Conservation (phyloP, 92 coral and sea anemone genomes). For the Siderastrea radians region DNA sequence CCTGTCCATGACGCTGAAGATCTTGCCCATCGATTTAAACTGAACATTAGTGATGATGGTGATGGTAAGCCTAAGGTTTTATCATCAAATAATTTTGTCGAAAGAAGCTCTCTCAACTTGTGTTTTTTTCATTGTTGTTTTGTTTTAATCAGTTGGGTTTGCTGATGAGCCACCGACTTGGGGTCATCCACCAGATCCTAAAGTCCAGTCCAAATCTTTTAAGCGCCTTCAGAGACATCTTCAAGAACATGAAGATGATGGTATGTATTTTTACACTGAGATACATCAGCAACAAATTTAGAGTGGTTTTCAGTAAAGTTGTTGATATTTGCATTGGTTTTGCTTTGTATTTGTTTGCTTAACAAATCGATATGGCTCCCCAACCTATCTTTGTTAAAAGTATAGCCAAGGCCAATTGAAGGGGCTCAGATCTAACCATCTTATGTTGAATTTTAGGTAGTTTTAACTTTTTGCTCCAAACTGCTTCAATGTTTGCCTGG, state of each 20-base stretch:
- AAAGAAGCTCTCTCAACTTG: neutral
- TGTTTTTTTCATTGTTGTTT: neutral
- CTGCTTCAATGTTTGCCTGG: too few relatives aligned
- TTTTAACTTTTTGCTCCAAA: too few relatives aligned
- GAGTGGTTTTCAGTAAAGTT: too few relatives aligned
- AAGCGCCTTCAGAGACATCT: constrained; percentile 90
- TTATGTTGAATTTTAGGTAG: too few relatives aligned
- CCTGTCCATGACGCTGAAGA: constrained; percentile 56
- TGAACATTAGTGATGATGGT: constrained; percentile 91
- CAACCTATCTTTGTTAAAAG: too few relatives aligned
- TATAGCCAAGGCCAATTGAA: too few relatives aligned
- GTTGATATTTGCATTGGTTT: too few relatives aligned
- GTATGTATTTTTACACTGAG: constrained; percentile 30
- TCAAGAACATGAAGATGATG: constrained; percentile 82
- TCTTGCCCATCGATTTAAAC: constrained; percentile 77
- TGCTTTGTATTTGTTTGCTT: too few relatives aligned
- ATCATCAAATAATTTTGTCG: neutral
- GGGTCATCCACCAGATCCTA: constrained; percentile 94
- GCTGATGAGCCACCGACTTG: constrained; percentile 82
- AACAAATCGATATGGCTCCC: too few relatives aligned
- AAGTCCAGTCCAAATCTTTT: constrained; percentile 95
- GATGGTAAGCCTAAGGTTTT: constrained; percentile 71
- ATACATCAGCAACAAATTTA: neutral
- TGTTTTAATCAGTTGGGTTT: constrained; percentile 65
- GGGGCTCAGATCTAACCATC: too few relatives aligned